Evolutionary conservation across 1,140 invertebrate species (phyloP).

Genomic region (Anadara kagoshimensis): DNA sequence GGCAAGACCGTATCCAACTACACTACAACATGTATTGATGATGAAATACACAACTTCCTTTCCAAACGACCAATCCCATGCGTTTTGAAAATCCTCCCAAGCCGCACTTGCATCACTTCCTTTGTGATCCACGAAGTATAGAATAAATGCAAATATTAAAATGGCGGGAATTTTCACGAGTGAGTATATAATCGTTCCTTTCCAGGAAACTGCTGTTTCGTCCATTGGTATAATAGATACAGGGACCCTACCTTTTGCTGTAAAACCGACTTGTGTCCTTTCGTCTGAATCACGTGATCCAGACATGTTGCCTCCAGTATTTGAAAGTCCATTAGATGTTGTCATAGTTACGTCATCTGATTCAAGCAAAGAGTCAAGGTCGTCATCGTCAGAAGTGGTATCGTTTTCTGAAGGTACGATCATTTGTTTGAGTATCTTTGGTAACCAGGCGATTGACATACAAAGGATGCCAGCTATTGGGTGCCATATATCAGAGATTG

Average conservation of each 20-base stretch:
- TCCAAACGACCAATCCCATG: neutral
- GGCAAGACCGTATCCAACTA: slow-evolving; percentile 41
- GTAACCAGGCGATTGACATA: slow-evolving; percentile 40
- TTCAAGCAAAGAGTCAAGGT: neutral
- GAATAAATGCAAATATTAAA: neutral
- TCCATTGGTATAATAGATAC: neutral
- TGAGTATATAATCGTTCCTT: slow-evolving; percentile 19
- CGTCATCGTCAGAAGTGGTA: neutral
- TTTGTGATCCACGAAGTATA: neutral
- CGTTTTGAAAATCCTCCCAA: neutral
- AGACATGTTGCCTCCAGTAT: neutral
- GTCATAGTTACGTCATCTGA: neutral
- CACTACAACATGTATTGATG: slow-evolving; percentile 12
- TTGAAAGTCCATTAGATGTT: too few species aligned
- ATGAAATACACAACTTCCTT: slow-evolving; percentile 16
- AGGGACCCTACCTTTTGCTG: neutral
- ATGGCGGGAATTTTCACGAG: slow-evolving; percentile 6
- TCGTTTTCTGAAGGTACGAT: neutral
- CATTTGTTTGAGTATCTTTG: slow-evolving; percentile 29
- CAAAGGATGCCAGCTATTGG: slow-evolving; percentile 7
- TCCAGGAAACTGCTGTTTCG: neutral
- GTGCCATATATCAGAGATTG: slow-evolving; percentile 17
- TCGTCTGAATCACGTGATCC: neutral
- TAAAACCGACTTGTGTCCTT: neutral
- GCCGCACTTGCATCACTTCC: neutral